phyloP scores from a whole-genome alignment of 2,797 vertebrate species.

The Dromococcyx pavoninus region DNA sequence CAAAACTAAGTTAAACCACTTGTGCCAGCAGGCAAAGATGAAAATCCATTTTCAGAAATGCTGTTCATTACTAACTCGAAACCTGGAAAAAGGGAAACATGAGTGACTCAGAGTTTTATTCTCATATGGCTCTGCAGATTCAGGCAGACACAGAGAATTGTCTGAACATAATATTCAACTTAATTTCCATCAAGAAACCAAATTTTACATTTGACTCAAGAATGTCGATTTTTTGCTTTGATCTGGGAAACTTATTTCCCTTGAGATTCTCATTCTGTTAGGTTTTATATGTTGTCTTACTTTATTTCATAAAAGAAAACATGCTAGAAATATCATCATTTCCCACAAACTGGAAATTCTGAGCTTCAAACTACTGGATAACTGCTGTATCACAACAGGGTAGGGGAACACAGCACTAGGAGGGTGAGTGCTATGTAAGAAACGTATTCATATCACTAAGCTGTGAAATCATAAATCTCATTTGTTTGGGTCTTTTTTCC shows the following conservation, averaged over 20 bases:
- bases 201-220: not conserved
- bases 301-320: not conserved
- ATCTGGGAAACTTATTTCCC: not conserved
- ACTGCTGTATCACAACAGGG: not conserved
- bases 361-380: not conserved
- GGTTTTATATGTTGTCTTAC: not conserved
- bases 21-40: not conserved
- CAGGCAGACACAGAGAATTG: not conserved
- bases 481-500: not conserved
- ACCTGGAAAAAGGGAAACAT: not conserved
- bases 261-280: not conserved
- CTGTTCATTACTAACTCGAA: not conserved
- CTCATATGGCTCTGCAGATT: not conserved
- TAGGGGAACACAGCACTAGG: not conserved
- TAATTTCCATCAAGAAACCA: not conserved
- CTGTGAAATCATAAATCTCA: not conserved
- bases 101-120: rapidly evolving
- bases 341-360: not conserved
- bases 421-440: not conserved
- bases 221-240: not conserved
- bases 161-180: not conserved
- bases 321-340: not conserved
- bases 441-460: not conserved
- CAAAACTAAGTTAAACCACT: not conserved
- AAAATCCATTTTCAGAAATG: not conserved